Conservation (phyloP, 2,113 vertebrate species). For the Eleginops maclovinus region DNA sequence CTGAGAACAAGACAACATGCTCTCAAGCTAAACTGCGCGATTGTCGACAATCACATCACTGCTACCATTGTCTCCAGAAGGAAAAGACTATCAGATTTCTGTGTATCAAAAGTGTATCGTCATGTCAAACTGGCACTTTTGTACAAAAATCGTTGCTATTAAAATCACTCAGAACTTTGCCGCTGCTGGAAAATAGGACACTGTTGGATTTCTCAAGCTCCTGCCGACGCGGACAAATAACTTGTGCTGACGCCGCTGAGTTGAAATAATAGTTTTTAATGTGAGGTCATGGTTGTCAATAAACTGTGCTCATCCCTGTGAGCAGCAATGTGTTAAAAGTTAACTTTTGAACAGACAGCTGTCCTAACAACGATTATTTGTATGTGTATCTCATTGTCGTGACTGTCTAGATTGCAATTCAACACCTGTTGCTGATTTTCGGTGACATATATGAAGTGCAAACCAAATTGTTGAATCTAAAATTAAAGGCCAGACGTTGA, state of each 20-base stretch:
- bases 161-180: constrained; percentile 21
- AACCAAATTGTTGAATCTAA: too few species aligned
- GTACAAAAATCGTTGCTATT: constrained; percentile 16
- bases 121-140: constrained; percentile 12
- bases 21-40: constrained; percentile 32
- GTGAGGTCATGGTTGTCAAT: constrained; percentile 25
- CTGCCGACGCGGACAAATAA: constrained; percentile 31
- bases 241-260: constrained; percentile 44
- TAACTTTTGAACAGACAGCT: neutral
- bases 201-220: constrained; percentile 38
- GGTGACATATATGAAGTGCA: too few species aligned
- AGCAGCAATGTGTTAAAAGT: constrained; percentile 3
- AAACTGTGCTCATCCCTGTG: neutral
- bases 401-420: too few species aligned
- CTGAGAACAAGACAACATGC: constrained; percentile 16
- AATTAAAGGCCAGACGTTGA: too few species aligned
- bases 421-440: neutral
- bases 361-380: neutral
- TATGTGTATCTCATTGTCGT: neutral
- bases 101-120: neutral
- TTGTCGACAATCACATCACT: constrained; percentile 10
- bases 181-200: constrained; percentile 47
- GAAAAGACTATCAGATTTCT: constrained; percentile 17
- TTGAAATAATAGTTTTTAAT: constrained; percentile 53
- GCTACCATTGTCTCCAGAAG: constrained; percentile 22